Conservation (phyloP, 2,797 vertebrate species). For the Silurus aristotelis region DNA sequence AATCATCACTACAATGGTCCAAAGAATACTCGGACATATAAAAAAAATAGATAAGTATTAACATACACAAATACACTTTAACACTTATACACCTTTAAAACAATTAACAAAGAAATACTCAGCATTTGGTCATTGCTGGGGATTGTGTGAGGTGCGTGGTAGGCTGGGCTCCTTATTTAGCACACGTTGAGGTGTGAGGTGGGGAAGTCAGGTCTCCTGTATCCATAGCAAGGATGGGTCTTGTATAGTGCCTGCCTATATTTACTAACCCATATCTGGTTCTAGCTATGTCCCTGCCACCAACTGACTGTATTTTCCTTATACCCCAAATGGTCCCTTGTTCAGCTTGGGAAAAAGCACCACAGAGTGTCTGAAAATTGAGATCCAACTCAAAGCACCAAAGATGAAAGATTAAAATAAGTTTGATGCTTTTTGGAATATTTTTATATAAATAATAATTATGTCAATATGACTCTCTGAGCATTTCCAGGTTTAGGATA, state of each 20-base stretch:
- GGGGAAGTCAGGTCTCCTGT: neutral
- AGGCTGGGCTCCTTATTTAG: neutral
- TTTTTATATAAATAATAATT: neutral
- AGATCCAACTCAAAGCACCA: neutral
- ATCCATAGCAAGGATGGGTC: neutral
- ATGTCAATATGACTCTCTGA: neutral
- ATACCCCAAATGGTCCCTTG: neutral
- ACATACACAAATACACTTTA: no score
- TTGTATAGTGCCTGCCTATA: neutral
- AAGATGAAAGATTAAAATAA: constrained; percentile 15
- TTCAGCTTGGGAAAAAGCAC: neutral
- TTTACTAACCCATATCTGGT: neutral
- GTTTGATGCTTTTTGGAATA: neutral
- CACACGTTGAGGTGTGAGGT: neutral
- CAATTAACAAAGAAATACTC: neutral
- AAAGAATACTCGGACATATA: neutral
- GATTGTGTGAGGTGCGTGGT: neutral
- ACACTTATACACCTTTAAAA: no score
- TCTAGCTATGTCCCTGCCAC: neutral
- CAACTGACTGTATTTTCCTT: neutral
- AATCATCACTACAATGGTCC: neutral
- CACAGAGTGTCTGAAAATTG: neutral
- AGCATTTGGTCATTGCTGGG: neutral
- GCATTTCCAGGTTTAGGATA: neutral
- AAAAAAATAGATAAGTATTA: no score